These are phyloP conservation scores for Perithous albicinctus DNA, from an alignment of 2,888 invertebrate genomes.

Conservation along the genomic window DNA sequence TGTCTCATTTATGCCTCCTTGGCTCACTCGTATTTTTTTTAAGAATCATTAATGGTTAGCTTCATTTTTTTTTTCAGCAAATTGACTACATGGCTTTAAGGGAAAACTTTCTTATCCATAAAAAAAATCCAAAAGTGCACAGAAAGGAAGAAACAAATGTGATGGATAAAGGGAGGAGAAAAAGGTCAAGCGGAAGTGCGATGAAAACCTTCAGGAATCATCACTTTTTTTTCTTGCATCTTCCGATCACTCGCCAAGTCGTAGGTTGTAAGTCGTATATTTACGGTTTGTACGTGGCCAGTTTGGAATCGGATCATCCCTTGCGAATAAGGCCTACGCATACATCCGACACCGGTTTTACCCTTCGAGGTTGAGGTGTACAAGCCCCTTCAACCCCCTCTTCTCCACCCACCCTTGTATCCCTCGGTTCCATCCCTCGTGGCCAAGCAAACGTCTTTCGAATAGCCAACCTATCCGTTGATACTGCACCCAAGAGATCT, in stretches of 20 bases:
- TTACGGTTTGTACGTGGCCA: constrained; percentile 46
- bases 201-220: background rate
- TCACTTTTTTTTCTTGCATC: constrained; percentile 10
- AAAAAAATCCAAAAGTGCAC: background rate
- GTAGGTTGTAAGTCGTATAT: constrained; percentile 38
- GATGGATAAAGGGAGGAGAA: constrained; percentile 5
- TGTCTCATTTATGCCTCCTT: constrained; percentile 29
- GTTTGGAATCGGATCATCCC: constrained; percentile 53
- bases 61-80: no score
- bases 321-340: constrained; percentile 31
- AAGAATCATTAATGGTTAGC: no score
- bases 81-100: no score
- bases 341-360: constrained; percentile 17
- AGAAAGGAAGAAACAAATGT: background rate
- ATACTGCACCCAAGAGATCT: constrained; percentile 50
- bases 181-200: background rate
- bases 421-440: constrained; percentile 40
- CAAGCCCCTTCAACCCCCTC: constrained; percentile 4
- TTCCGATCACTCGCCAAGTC: constrained; percentile 36
- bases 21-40: constrained; percentile 7
- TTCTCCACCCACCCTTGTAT: no score
- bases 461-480: constrained; percentile 44
- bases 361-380: background rate
- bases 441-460: constrained; percentile 24
- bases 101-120: no score